Base-by-base conservation (phyloP, 2,888 invertebrate genomes). In the Amphipoea oculea region DNA sequence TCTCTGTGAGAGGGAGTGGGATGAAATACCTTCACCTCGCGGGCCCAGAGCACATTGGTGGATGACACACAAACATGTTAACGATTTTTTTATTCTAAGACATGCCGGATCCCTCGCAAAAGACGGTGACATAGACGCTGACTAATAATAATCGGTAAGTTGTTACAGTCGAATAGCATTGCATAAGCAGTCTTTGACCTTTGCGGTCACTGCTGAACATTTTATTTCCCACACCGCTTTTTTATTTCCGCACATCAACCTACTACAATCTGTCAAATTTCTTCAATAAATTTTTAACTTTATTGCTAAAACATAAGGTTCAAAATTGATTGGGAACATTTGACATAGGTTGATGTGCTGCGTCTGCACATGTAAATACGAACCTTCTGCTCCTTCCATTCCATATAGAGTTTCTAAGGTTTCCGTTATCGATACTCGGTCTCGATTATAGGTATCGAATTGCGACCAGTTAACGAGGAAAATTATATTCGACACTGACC, bases 401-500 rank as follows among this genome's bases (percentile, higher is more conserved):
- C 20, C 23, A 2, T 40, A 7, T 75, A 69, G 85, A 91, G 86
- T 92, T 93, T 92, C 91, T 95, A 96, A 91, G 96, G 96, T 94
- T 95, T 96, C 96, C 87, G 95, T 92, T 94, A 96, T 93, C 93
- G 95, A 96, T 96, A 95, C 91, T 78, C 86, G 86, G 77, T 86
- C 88, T 92, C 94, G 93, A 94, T 94, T 95, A 95, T 95, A 93
- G 93, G 93, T 95, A 93, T 96, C 95, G 93, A 92, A 91, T 96
- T 94, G 91, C 94, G 88, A 88, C 91, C 89, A 91, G 92, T 92
- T 95, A 94, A 94, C 94, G 92, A 95, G 93, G 93, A 96, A 96
- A 95, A 95, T 95, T 94, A 95, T 96, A 96, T 96, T 95, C 91
- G 95, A 95, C 93, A 94, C 95, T 93, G 92, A 91, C 90, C 92